A percentile compares a stretch with the other conserved stretches of the same genome.
These are phyloP conservation scores for Trachythela sp. DNA, from an alignment of 64 coral and sea anemone genomes.

Conservation along the genomic window DNA sequence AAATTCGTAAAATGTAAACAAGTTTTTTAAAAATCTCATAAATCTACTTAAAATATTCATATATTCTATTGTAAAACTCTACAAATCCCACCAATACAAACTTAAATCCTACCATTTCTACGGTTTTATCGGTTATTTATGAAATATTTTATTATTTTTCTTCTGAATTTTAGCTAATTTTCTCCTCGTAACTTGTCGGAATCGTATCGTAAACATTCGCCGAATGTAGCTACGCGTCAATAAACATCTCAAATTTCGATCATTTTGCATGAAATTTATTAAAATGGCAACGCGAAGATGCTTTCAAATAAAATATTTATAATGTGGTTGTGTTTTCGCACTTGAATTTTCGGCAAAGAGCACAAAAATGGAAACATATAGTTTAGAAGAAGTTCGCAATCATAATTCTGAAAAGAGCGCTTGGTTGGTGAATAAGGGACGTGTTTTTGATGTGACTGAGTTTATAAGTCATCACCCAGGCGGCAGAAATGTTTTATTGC, in stretches of 20 bases:
- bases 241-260: background rate
- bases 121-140: too few species aligned
- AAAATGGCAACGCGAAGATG: background rate
- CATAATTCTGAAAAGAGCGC: conserved; percentile 64
- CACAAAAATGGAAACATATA: background rate
- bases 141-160: too few species aligned
- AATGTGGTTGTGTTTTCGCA: background rate
- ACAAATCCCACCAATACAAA: too few species aligned
- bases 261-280: background rate
- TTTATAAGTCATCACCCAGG: conserved; percentile 87
- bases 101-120: too few species aligned
- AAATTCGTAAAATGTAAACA: too few species aligned
- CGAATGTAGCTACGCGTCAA: background rate
- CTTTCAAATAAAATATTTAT: background rate
- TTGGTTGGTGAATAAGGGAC: conserved; percentile 76
- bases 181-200: too few species aligned
- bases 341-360: background rate
- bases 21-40: too few species aligned
- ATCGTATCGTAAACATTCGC: too few species aligned
- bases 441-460: conserved; percentile 79
- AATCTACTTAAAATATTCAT: too few species aligned
- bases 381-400: conserved; percentile 54
- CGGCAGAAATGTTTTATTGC: conserved; percentile 75
- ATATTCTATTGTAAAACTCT: too few species aligned
- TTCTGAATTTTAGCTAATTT: too few species aligned